Evolutionary conservation across 2,888 invertebrate genomes (phyloP).

Genomic region (Conistra vaccinii): DNA sequence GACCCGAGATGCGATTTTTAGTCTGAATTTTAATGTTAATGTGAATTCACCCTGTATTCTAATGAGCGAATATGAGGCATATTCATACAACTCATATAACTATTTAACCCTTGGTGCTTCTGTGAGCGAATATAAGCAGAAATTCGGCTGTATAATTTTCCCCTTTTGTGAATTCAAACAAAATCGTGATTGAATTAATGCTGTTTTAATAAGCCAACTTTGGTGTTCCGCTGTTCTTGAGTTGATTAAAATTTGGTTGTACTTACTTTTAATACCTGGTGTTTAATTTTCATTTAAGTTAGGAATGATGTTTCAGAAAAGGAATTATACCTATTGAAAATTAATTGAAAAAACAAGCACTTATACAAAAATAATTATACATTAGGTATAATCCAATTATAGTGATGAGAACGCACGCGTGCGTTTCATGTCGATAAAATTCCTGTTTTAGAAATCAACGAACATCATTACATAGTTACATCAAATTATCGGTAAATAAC

Average conservation of each 20-base stretch:
- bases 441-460: not conserved
- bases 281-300: slow-evolving; percentile 53
- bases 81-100: slow-evolving; percentile 76
- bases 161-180: slow-evolving; percentile 66
- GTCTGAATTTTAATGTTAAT: slow-evolving; percentile 85
- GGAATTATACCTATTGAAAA: not conserved
- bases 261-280: slow-evolving; percentile 38
- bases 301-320: slow-evolving; percentile 24
- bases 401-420: slow-evolving; percentile 16
- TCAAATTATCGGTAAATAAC: slow-evolving; percentile 14
- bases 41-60: slow-evolving; percentile 76
- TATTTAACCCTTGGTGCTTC: slow-evolving; percentile 74
- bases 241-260: slow-evolving; percentile 44
- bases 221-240: slow-evolving; percentile 37
- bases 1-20: slow-evolving; percentile 81
- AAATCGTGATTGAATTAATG: slow-evolving; percentile 67
- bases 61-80: slow-evolving; percentile 80
- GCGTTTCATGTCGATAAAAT: slow-evolving; percentile 7
- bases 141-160: slow-evolving; percentile 64
- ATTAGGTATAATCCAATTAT: not conserved
- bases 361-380: not conserved
- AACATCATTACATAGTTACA: not conserved
- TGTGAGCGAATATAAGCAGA: slow-evolving; percentile 62
- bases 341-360: no score
- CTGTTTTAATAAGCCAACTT: slow-evolving; percentile 58